Percentiles rank a stretch among this genome's conserved stretches.
Evolutionary conservation across 2,888 invertebrate species (phyloP).

Genomic region (Cremastobaeus sp.): DNA sequence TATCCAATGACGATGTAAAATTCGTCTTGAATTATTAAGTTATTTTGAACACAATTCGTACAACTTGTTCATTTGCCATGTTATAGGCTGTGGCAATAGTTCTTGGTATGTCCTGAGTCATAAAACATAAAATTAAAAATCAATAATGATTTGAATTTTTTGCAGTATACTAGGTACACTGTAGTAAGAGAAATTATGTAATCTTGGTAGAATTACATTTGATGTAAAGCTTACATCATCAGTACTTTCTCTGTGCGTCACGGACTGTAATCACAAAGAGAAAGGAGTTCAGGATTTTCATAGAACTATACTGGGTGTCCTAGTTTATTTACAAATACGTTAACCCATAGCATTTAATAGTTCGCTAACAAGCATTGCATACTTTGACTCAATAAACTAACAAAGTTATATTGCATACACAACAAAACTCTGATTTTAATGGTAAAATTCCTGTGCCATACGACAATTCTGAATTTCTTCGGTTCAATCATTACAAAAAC

Average conservation of each 20-base stretch:
- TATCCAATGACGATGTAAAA: too few species aligned
- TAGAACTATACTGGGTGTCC: slow-evolving; percentile 31
- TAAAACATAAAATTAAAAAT: slow-evolving; percentile 24
- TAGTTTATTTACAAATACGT: slow-evolving; percentile 18
- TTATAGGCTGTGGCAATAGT: too few species aligned
- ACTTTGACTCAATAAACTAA: too few species aligned
- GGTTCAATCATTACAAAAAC: too few species aligned
- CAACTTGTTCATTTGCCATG: too few species aligned
- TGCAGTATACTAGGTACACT: slow-evolving; percentile 26
- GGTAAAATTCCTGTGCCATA: too few species aligned
- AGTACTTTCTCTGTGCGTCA: slow-evolving; percentile 60
- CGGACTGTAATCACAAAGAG: slow-evolving; percentile 55
- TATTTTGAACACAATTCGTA: too few species aligned
- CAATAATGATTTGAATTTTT: slow-evolving; percentile 32
- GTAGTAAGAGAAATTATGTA: slow-evolving; percentile 52
- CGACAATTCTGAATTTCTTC: too few species aligned
- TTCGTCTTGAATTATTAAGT: too few species aligned
- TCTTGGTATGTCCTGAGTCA: slow-evolving; percentile 17
- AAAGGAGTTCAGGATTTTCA: slow-evolving; percentile 54
- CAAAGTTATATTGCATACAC: too few species aligned
- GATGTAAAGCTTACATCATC: slow-evolving; percentile 59
- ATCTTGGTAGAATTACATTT: slow-evolving; percentile 55
- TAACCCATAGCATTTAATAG: not conserved
- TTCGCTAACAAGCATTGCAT: too few species aligned
- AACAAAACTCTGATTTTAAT: too few species aligned